Evolutionary conservation across 2,888 invertebrate genomes (phyloP).

Genomic region (Acronicta aceris): DNA sequence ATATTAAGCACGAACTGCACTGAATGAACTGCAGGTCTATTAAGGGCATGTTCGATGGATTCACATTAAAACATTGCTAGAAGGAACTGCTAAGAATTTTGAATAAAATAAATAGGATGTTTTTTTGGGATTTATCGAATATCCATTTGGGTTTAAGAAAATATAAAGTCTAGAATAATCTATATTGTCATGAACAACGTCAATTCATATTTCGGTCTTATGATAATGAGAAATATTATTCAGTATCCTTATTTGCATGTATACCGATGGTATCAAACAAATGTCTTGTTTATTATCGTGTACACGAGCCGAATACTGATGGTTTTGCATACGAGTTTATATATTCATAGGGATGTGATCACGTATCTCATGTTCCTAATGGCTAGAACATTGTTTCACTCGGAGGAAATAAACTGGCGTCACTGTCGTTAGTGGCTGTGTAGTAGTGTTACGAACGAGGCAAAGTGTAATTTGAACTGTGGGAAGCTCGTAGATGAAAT

Average conservation of each 20-base stretch:
- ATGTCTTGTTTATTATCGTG: conserved; percentile 57
- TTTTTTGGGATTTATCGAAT: background rate
- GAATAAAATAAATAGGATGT: background rate
- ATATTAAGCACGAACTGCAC: no score
- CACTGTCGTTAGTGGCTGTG: conserved; percentile 38
- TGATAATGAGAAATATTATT: conserved; percentile 40
- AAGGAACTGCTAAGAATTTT: no score
- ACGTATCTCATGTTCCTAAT: conserved; percentile 47
- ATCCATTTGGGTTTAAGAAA: background rate
- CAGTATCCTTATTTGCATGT: conserved; percentile 51
- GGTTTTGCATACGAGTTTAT: conserved; percentile 42
- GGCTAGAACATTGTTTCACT: conserved; percentile 40
- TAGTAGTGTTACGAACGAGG: conserved; percentile 32
- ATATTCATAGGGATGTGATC: conserved; percentile 51
- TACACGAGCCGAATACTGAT: conserved; percentile 54
- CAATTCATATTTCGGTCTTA: conserved; percentile 21
- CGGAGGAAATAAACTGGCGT: conserved; percentile 36
- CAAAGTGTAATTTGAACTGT: conserved; percentile 39
- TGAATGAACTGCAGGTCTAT: no score
- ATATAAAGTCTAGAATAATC: conserved; percentile 10
- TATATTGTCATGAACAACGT: conserved; percentile 16
- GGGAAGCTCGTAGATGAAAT: conserved; percentile 18
- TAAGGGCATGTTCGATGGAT: no score
- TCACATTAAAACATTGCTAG: no score
- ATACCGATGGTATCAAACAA: conserved; percentile 49